phyloP scores from a whole-genome alignment of 2,797 vertebrate genomes.

The Anguilla obscura region DNA sequence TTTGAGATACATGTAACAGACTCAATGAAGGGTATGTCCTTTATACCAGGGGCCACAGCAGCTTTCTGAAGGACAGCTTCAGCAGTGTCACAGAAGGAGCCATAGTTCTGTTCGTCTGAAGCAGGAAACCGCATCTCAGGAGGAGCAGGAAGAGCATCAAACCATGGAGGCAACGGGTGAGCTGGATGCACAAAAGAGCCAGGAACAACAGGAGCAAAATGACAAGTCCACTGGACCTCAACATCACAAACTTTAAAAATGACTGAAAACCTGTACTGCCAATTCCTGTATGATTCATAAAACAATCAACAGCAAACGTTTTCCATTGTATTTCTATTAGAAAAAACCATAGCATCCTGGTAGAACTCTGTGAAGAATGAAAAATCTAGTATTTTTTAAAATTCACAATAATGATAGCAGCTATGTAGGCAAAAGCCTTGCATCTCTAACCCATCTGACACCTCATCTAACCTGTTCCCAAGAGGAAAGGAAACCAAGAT shows the following conservation, averaged over 20 bases:
- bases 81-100: constrained; percentile 43
- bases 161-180: constrained; percentile 61
- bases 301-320: not conserved
- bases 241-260: not conserved
- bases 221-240: not conserved
- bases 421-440: not conserved
- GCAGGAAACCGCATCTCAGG: constrained; percentile 59
- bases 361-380: not conserved
- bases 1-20: not conserved
- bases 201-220: not conserved
- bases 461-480: constrained; percentile 70
- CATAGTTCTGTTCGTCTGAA: constrained; percentile 51
- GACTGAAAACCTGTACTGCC: not conserved
- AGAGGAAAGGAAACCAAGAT: constrained; percentile 60
- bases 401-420: not conserved
- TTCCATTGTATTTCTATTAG: not conserved
- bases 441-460: not conserved
- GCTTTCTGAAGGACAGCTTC: constrained; percentile 41
- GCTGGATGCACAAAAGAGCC: constrained; percentile 57
- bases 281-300: not conserved
- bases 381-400: not conserved
- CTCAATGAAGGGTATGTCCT: not conserved
- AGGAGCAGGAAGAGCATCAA: constrained; percentile 67
- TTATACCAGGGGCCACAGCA: constrained; percentile 67
- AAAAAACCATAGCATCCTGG: not conserved